A percentile compares a stretch with the other conserved stretches of the same genome.
These are phyloP conservation scores for Salticus scenicus DNA, from an alignment of 2,888 invertebrate genomes.

Conservation along the genomic window DNA sequence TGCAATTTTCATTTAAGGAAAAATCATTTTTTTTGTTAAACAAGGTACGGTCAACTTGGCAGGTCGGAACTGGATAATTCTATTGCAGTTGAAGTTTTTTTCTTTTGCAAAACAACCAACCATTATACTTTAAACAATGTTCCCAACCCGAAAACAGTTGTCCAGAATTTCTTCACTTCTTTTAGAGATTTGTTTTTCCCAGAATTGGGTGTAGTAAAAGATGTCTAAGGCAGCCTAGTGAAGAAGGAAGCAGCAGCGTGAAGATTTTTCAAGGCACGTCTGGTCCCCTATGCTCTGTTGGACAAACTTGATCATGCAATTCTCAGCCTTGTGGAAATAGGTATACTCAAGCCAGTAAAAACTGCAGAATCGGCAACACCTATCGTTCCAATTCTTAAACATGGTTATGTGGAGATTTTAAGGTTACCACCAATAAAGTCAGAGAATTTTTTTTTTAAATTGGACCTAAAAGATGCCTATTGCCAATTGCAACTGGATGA, in stretches of 20 bases:
- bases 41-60: too few relatives aligned
- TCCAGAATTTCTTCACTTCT: too few relatives aligned
- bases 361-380: conserved; percentile 23
- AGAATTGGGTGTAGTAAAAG: too few relatives aligned
- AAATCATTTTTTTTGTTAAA: too few relatives aligned
- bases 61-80: too few relatives aligned
- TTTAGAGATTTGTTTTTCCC: too few relatives aligned
- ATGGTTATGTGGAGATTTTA: conserved; percentile 41
- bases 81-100: too few relatives aligned
- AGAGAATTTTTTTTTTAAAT: conserved; percentile 24
- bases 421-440: conserved; percentile 16
- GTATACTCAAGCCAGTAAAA: conserved; percentile 21
- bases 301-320: conserved; percentile 22
- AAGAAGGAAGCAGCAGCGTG: background rate
- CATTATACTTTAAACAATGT: too few relatives aligned
- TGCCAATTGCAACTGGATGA: conserved; percentile 36
- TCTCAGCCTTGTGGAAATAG: background rate
- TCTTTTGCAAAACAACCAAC: too few relatives aligned
- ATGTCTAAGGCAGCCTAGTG: conserved; percentile 1
- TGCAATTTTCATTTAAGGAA: too few relatives aligned
- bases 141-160: too few relatives aligned
- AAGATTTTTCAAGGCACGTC: conserved; percentile 17
- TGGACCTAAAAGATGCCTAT: conserved; percentile 34
- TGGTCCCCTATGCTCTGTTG: conserved; percentile 7
- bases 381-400: conserved; percentile 24